Conservation (phyloP, 2,888 invertebrate species). For the Melieria omissa region DNA sequence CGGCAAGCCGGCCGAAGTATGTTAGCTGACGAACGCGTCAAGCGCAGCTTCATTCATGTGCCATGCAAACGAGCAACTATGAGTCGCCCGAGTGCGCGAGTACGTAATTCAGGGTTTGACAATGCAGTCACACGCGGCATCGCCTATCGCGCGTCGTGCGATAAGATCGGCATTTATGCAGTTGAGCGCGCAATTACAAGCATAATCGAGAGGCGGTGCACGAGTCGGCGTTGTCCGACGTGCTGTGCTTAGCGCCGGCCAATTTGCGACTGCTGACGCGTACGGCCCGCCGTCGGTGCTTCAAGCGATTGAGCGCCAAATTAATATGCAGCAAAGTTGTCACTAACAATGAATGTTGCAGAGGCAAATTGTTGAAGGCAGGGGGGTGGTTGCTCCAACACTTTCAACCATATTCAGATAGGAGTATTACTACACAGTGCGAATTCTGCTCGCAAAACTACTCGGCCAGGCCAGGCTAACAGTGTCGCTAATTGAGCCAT, state of each 20-base stretch:
- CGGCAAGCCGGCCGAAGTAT: too few relatives aligned
- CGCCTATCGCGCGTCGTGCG: constrained; percentile 9
- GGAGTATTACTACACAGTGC: too few relatives aligned
- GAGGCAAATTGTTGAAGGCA: not conserved
- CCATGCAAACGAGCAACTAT: not conserved
- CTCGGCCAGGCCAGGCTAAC: too few relatives aligned
- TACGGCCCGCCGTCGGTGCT: not conserved
- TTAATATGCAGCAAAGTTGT: not conserved
- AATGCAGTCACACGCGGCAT: constrained; percentile 16
- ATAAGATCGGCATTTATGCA: constrained; percentile 37
- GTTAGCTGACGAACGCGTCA: too few relatives aligned
- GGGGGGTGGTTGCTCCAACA: too few relatives aligned
- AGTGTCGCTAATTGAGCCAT: too few relatives aligned
- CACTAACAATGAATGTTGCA: not conserved
- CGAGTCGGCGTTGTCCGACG: too few relatives aligned
- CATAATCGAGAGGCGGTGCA: not conserved
- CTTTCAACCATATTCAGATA: too few relatives aligned
- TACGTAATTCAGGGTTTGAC: constrained; percentile 43
- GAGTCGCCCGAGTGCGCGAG: not conserved
- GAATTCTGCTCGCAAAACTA: too few relatives aligned
- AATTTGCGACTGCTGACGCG: not conserved
- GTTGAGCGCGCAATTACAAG: constrained; percentile 34
- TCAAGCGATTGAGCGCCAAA: not conserved
- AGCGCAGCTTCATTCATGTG: too few relatives aligned
- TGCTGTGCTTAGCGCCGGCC: not conserved